Evolutionary conservation across 2,888 invertebrate genomes (phyloP), one percentile per base, ranked within the genome.

Genomic region (Pristionchus fissidentatus): DNA sequence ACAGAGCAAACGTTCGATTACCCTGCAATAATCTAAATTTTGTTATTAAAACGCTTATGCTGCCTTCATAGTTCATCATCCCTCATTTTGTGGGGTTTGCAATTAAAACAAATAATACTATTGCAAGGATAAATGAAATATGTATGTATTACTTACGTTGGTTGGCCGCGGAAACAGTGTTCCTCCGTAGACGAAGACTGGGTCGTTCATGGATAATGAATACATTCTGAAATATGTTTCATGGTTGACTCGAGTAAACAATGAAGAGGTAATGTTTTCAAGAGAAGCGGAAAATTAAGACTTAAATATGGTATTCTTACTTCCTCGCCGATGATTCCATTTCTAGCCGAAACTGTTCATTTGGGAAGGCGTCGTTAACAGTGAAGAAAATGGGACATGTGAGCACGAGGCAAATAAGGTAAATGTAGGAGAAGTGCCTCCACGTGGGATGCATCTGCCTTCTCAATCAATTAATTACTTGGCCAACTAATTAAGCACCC

Each of bases 1-100:
- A 77, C 3, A 77, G 49, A 32, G 75, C 75, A 8, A 77, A 77
- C 41, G 75, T 49, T 8, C 75, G 75, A 77, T 77, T 77, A n/a
- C 49, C 75, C 75, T n/a, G n/a, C n/a, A n/a, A n/a, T n/a, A n/a
- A n/a, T n/a, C n/a, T n/a, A n/a, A n/a, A n/a, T n/a, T n/a, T n/a
- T n/a, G n/a, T n/a, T n/a, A n/a, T n/a, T n/a, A n/a, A n/a, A n/a
- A n/a, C n/a, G n/a, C n/a, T n/a, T n/a, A n/a, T n/a, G n/a, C n/a
- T n/a, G n/a, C n/a, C n/a, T n/a, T n/a, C n/a, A n/a, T n/a, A n/a
- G n/a, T n/a, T n/a, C n/a, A n/a, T n/a, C n/a, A n/a, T n/a, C n/a
- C n/a, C n/a, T n/a, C n/a, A n/a, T n/a, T n/a, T n/a, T 77, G 75
- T 49, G n/a, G n/a, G n/a, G n/a, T n/a, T n/a, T n/a, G n/a, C n/a